Conservation (phyloP, 1,140 invertebrate genomes). For the Cyrtorhinus lividipennis region DNA sequence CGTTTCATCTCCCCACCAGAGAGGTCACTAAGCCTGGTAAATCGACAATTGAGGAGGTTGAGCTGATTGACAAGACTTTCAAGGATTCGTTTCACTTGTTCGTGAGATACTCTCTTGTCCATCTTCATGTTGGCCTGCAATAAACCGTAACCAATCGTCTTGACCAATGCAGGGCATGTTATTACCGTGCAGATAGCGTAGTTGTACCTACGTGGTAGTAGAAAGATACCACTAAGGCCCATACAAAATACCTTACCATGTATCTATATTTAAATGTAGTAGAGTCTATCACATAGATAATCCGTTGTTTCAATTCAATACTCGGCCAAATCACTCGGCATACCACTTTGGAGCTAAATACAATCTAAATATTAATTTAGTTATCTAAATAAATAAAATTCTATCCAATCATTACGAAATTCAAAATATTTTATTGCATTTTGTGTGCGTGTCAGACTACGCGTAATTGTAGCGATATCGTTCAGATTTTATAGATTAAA, state of each 20-base stretch:
- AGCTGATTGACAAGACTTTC: slow-evolving; percentile 35
- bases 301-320: neutral
- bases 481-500: neutral
- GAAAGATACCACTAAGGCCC: neutral
- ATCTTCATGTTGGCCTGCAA: slow-evolving; percentile 33
- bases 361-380: neutral
- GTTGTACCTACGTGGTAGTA: neutral
- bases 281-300: neutral
- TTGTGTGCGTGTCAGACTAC: no score
- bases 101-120: slow-evolving; percentile 26
- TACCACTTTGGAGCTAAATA: no score
- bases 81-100: slow-evolving; percentile 28
- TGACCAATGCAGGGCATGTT: neutral
- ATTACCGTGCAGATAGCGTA: neutral
- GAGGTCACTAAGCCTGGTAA: slow-evolving; percentile 46
- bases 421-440: neutral
- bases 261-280: neutral
- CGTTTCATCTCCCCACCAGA: slow-evolving; percentile 81
- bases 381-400: neutral
- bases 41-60: slow-evolving; percentile 47
- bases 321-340: neutral
- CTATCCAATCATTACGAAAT: neutral
- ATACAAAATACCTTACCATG: neutral
- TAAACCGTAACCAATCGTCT: slow-evolving; percentile 1
- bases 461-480: neutral